Base-by-base conservation (phyloP, 1,140 invertebrate species). In the Temnothorax longispinosus region DNA sequence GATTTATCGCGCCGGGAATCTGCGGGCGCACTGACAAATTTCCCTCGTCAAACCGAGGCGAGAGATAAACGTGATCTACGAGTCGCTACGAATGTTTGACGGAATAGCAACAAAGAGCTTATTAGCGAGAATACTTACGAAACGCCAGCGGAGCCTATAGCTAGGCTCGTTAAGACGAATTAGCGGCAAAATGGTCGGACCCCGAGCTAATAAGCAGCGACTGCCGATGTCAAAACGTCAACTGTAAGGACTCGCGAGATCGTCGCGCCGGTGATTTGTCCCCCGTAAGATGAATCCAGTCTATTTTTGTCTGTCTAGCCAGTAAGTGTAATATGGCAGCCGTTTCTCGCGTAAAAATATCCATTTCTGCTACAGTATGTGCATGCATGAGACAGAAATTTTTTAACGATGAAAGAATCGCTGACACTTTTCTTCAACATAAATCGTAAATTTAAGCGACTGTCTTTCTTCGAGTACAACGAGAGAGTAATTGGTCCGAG, bases 181-280 rank as follows among this genome's bases (percentile, higher is more conserved):
- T 94, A 93, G 89, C 88, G 87, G 76, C 69, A 88, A 88, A 91
- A 90, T 88, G 92, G 85, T 58, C 75, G 35, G 62, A 89, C 89
- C 88, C 90, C 89, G 87, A 88, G 90, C 93, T 94, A 93, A 94
- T 93, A 92, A 91, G 89, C 88, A 62, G 41, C 76, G 92, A 91
- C 92, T 89, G 88, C 87, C 90, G 88, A 89, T 93, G 92, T 93
- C 93, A 92, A 93, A 93, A 92, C 88, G 92, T 92, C 92, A 92
- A 92, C 44, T 8, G 47, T 69, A 77, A 72, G 78, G 85, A 91
- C 67, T 87, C 78, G 81, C 78, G 84, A 81, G 88, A 89, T 78
- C 72, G 65, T 35, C 62, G 85, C 72, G 71, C 15, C 56, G 85
- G 80, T 87, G 89, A 90, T 84, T 90, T 89, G 88, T 90, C 71